A percentile compares a stretch with the other conserved stretches of the same genome.
phyloP scores from a whole-genome alignment of 2,113 vertebrate genomes.

The Silurus glanis region DNA sequence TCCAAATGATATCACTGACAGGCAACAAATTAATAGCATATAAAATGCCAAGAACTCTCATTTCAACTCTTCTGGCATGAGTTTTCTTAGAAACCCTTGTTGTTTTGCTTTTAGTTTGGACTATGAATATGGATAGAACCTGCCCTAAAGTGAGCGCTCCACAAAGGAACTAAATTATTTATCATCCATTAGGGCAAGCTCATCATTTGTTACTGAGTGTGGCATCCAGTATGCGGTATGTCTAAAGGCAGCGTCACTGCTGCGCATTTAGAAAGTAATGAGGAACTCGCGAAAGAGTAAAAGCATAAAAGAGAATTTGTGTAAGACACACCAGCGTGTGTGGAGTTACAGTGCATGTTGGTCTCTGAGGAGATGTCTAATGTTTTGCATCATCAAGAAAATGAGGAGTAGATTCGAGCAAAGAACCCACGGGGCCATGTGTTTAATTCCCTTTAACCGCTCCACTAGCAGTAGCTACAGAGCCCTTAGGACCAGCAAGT shows the following conservation, averaged over 20 bases:
- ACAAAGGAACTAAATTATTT: neutral
- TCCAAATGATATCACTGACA: conserved; percentile 64
- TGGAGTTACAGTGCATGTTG: conserved; percentile 42
- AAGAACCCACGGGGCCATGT: conserved; percentile 51
- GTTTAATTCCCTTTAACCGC: conserved; percentile 73
- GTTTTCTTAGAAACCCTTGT: neutral
- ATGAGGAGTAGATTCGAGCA: conserved; percentile 44
- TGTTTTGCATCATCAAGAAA: conserved; percentile 57
- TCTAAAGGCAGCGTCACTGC: neutral
- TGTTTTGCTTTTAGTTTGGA: neutral
- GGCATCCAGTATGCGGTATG: neutral
- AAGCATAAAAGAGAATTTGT: neutral
- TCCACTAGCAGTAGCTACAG: conserved; percentile 67
- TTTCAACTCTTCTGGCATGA: conserved; percentile 16
- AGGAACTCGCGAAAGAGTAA: neutral
- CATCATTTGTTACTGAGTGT: neutral
- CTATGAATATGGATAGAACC: neutral
- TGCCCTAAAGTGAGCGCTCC: neutral
- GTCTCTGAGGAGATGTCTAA: conserved; percentile 51
- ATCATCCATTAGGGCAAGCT: conserved; percentile 9
- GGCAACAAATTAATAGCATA: conserved; percentile 78
- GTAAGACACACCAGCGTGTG: conserved; percentile 19
- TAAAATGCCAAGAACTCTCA: conserved; percentile 48
- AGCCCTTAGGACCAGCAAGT: conserved; percentile 63
- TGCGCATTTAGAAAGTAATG: neutral